Conservation (phyloP, 1,140 invertebrate species). For the Cotesia typhae region DNA sequence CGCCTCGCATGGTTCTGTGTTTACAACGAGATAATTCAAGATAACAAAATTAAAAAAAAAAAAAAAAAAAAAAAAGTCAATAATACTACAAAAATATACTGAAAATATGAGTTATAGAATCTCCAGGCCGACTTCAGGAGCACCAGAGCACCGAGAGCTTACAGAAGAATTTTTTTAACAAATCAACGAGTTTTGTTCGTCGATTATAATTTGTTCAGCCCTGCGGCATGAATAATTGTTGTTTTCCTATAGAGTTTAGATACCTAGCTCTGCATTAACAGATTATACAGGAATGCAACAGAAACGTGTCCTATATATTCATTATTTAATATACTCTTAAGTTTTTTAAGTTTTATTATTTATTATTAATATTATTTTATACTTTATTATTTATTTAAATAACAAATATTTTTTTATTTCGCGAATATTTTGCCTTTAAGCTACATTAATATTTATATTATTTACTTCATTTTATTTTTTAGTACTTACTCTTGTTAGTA, state of each 20-base stretch:
- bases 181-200: constrained; percentile 24
- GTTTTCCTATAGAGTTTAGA: constrained; percentile 63
- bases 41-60: constrained; percentile 18
- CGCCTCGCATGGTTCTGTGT: constrained; percentile 66
- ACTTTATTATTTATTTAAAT: constrained; percentile 33
- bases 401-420: neutral
- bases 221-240: constrained; percentile 66
- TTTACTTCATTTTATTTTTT: constrained; percentile 2
- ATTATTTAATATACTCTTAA: constrained; percentile 43
- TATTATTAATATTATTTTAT: constrained; percentile 26
- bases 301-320: constrained; percentile 51
- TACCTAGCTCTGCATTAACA: constrained; percentile 65
- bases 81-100: neutral
- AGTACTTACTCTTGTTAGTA: neutral
- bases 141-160: neutral
- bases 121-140: neutral
- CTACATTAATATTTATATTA: constrained; percentile 2
- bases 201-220: constrained; percentile 50
- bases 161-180: neutral
- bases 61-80: constrained; percentile 6
- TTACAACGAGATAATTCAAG: constrained; percentile 53
- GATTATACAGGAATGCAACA: constrained; percentile 64
- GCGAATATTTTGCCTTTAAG: too few relatives aligned
- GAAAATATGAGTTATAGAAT: constrained; percentile 4
- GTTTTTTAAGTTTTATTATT: constrained; percentile 44